phyloP scores from a whole-genome alignment of 2,888 invertebrate species.

The Amphipyra berbera region DNA sequence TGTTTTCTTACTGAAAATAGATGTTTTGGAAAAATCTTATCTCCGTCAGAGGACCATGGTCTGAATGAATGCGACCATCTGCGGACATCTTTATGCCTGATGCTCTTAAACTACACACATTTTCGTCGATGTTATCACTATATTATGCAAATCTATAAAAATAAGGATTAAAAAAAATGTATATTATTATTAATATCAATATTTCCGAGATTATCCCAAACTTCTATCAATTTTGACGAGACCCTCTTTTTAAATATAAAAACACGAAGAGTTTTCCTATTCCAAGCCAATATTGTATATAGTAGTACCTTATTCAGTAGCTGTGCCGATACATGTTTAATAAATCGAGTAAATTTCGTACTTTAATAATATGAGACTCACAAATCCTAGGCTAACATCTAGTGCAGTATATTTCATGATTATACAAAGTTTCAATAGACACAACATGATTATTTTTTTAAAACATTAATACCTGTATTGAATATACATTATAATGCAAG shows the following conservation, averaged over 20 bases:
- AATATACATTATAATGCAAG: slow-evolving; percentile 3
- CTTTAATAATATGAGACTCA: not conserved
- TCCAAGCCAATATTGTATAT: not conserved
- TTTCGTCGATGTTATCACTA: not conserved
- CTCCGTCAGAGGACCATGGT: no score
- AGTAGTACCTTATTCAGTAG: not conserved
- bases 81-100: no score
- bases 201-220: slow-evolving; percentile 20
- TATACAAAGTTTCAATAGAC: not conserved
- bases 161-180: no score
- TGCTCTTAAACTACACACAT: no score
- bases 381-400: slow-evolving; percentile 2
- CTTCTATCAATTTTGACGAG: not conserved
- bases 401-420: slow-evolving; percentile 1
- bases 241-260: not conserved
- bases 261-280: not conserved
- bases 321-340: slow-evolving; percentile 11
- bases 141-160: not conserved
- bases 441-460: not conserved
- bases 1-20: no score
- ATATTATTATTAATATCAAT: slow-evolving; percentile 13
- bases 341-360: no score
- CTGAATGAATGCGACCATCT: no score
- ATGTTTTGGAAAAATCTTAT: no score
- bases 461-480: not conserved